Percentiles rank a stretch among this genome's conserved stretches.
These are phyloP conservation scores for Limnephilus rhombicus DNA, from an alignment of 2,888 invertebrate species.

Conservation along the genomic window DNA sequence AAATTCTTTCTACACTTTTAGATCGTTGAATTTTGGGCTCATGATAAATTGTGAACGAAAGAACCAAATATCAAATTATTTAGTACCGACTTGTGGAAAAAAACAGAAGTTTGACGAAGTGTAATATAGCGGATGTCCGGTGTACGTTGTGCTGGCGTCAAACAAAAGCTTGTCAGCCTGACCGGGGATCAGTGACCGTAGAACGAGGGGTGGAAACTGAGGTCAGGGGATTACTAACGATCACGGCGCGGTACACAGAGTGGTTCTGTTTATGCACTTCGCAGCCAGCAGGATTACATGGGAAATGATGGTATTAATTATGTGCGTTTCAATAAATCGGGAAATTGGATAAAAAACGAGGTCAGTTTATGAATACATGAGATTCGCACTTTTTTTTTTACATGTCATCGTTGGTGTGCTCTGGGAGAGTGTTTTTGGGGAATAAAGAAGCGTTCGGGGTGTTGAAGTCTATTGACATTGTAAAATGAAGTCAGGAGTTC, in stretches of 20 bases:
- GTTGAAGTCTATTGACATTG: too few species aligned
- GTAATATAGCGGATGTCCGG: background rate
- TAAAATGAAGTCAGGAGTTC: too few species aligned
- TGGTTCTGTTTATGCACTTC: background rate
- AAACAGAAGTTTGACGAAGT: background rate
- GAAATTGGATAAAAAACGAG: background rate
- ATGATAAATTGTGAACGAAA: background rate
- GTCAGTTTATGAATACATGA: too few species aligned
- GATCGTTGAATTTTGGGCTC: background rate
- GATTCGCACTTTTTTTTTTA: too few species aligned
- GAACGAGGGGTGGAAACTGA: background rate
- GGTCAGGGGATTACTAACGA: background rate
- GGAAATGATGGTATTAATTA: background rate
- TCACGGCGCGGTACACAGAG: background rate
- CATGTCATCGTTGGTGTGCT: too few species aligned
- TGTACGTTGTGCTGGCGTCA: background rate
- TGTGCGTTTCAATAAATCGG: background rate
- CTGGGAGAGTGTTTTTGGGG: too few species aligned
- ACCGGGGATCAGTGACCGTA: background rate
- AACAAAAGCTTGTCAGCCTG: background rate
- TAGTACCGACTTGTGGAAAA: background rate
- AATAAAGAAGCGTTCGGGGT: too few species aligned
- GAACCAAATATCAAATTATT: background rate
- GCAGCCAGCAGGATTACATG: background rate
- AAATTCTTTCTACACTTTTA: background rate